phyloP scores from a whole-genome alignment of 1,140 invertebrate species.

The Lineus longissimus region DNA sequence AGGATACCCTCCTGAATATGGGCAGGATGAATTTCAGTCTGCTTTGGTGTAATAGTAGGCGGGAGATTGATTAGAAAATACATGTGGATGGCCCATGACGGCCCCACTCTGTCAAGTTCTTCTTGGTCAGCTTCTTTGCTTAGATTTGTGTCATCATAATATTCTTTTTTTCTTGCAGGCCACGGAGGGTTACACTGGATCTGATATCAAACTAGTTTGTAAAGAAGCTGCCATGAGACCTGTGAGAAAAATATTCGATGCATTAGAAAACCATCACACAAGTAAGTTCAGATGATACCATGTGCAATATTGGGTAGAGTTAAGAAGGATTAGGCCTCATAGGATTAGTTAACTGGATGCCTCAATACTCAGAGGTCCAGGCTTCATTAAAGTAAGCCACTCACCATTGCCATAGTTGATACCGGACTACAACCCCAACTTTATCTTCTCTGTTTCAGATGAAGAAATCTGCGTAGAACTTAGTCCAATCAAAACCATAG shows the following conservation, averaged over 20 bases:
- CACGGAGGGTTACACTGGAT: conserved; percentile 78
- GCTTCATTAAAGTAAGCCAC: not conserved
- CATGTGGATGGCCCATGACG: too few species aligned
- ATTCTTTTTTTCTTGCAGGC: conserved; percentile 45
- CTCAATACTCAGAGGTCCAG: not conserved
- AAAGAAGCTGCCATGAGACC: conserved; percentile 73
- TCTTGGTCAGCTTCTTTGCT: too few species aligned
- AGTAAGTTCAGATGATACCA: conserved; percentile 19
- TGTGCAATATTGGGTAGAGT: not conserved
- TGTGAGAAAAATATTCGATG: conserved; percentile 56
- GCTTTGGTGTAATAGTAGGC: too few species aligned
- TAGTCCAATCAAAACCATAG: conserved; percentile 54
- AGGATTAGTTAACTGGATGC: not conserved
- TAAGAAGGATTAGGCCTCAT: not conserved
- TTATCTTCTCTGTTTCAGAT: conserved; percentile 32
- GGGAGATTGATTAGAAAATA: too few species aligned
- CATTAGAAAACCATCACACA: conserved; percentile 54
- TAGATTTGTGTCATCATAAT: too few species aligned
- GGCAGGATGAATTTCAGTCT: too few species aligned
- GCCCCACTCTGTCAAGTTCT: too few species aligned
- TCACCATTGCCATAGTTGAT: not conserved
- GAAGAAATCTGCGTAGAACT: conserved; percentile 51
- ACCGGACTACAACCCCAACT: not conserved
- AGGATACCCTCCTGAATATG: too few species aligned
- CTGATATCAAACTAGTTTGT: conserved; percentile 81